These are phyloP conservation scores for Strix aluco DNA, from an alignment of 2,113 vertebrate species.

Conservation along the genomic window DNA sequence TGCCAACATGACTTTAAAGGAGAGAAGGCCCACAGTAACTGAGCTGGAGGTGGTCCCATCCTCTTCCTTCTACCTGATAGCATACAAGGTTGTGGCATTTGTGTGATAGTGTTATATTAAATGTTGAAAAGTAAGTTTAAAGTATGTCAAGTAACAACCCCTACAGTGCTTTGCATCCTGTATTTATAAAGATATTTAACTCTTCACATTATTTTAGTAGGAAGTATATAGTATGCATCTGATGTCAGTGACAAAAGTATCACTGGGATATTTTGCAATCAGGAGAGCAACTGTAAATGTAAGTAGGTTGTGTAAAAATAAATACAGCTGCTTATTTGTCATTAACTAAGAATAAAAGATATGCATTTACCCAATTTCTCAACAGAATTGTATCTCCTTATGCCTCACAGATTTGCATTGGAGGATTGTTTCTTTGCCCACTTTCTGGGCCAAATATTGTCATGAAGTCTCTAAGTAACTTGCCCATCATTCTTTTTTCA, in stretches of 20 bases:
- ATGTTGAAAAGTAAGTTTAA: background rate
- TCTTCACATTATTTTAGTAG: background rate
- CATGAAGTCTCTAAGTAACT: background rate
- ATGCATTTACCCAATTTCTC: background rate
- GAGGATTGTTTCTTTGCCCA: background rate
- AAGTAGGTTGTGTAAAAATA: background rate
- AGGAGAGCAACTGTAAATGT: background rate
- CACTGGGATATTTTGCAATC: background rate
- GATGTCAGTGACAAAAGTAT: background rate
- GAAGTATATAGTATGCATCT: background rate
- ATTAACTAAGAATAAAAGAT: background rate
- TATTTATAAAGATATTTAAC: background rate
- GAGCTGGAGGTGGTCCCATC: background rate
- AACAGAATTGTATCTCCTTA: background rate
- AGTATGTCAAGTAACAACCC: background rate
- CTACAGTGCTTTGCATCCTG: background rate
- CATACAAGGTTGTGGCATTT: background rate
- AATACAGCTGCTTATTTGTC: background rate
- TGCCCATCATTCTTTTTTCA: fast-evolving
- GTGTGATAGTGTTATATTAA: background rate
- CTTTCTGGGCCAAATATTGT: background rate
- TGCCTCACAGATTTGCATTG: background rate
- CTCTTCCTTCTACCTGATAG: background rate
- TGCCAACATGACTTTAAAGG: background rate
- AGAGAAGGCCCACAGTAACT: background rate